Percentiles rank a stretch among this genome's conserved stretches.
Conservation (phyloP, 2,797 vertebrate species). For the Myotis pilosus region DNA sequence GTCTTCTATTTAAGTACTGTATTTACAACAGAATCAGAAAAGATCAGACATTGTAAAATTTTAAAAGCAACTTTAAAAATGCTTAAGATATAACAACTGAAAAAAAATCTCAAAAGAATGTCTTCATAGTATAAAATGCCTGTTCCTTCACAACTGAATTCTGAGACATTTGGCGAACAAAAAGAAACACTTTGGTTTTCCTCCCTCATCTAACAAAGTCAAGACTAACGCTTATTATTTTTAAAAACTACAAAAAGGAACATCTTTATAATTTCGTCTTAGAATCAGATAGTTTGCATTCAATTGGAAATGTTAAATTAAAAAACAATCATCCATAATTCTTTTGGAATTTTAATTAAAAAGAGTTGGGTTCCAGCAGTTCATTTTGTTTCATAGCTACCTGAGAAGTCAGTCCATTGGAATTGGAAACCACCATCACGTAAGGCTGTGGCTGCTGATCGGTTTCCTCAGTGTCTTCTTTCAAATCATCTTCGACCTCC, state of each 20-base stretch:
- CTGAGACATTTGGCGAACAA: conserved; percentile 74
- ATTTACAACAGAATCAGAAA: conserved; percentile 77
- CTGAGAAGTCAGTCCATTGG: conserved; percentile 80
- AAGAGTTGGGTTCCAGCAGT: conserved; percentile 81
- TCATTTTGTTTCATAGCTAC: conserved; percentile 84
- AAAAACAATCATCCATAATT: conserved; percentile 78
- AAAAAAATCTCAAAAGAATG: conserved; percentile 77
- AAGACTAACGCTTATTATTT: conserved; percentile 78
- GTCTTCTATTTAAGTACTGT: conserved; percentile 75
- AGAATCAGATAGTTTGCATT: conserved; percentile 80
- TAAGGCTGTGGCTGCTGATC: conserved; percentile 84
- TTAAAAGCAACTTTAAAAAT: conserved; percentile 70
- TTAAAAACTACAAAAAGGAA: conserved; percentile 81
- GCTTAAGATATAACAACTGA: conserved; percentile 75
- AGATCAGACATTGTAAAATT: conserved; percentile 78
- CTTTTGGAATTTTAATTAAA: conserved; percentile 72
- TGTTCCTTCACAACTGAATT: conserved; percentile 83
- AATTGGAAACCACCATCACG: conserved; percentile 85
- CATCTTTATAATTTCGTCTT: conserved; percentile 76
- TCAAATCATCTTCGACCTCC: conserved; percentile 61
- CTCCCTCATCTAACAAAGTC: conserved; percentile 79
- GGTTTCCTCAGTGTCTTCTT: conserved; percentile 70
- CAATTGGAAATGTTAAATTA: conserved; percentile 80
- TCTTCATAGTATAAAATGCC: conserved; percentile 81
- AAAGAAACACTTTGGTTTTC: conserved; percentile 71